Percentiles rank a stretch among this genome's conserved stretches.
These are phyloP conservation scores for Semotilus atromaculatus DNA, from an alignment of 2,797 vertebrate genomes.

Conservation along the genomic window DNA sequence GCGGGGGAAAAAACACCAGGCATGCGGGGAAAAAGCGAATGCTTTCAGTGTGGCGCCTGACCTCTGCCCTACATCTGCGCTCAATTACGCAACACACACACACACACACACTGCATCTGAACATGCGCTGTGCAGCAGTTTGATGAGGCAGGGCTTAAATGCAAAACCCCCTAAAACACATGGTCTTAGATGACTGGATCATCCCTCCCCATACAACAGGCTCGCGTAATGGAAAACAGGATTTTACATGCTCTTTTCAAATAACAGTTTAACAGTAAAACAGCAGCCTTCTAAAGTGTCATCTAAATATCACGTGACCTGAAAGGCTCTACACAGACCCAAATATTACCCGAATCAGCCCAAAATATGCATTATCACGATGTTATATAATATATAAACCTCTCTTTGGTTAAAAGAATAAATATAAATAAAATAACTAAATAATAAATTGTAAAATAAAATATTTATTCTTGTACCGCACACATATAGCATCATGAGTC, in stretches of 20 bases:
- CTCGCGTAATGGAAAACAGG: neutral
- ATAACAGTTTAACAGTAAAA: neutral
- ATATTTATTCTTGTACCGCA: neutral
- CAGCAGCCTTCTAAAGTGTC: neutral
- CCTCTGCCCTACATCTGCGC: conserved; percentile 47
- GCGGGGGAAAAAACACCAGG: conserved; percentile 5
- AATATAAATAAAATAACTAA: neutral
- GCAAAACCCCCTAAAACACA: conserved; percentile 4
- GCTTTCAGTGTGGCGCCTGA: conserved; percentile 16
- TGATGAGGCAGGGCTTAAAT: conserved; percentile 4
- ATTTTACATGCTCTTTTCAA: neutral
- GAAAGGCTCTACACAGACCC: neutral
- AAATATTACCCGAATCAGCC: neutral
- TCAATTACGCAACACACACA: conserved; percentile 40
- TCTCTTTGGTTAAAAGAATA: neutral
- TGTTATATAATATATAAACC: neutral
- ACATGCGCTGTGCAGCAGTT: neutral
- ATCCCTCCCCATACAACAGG: neutral
- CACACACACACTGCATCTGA: neutral
- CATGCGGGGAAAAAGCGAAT: neutral
- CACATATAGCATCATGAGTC: neutral
- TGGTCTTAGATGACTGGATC: neutral
- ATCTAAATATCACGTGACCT: neutral
- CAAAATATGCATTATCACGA: neutral
- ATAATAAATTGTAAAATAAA: neutral